Evolutionary conservation across 2,888 invertebrate genomes (phyloP), one percentile per base, ranked within the genome.

Genomic region (Eutolmus rufibarbis): DNA sequence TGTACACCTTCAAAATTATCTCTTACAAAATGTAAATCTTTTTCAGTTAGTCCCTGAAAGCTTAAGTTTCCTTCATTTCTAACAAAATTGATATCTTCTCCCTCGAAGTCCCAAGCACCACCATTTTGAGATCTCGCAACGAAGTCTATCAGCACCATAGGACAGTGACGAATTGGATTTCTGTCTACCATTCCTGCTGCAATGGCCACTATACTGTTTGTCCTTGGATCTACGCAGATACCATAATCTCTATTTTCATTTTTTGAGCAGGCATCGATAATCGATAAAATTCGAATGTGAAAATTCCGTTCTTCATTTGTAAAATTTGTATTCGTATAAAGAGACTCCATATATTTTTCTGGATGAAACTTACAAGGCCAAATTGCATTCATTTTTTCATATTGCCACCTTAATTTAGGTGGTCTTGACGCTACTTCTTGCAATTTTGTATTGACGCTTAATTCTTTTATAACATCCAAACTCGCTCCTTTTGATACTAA

Each of bases 301-400:
- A 91, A 91, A 3, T 91, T 88, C 0, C 95, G 90, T 89, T 97
- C 95, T 0, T 91, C 89, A 0, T 89, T 88, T 0, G 91, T 91
- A 90, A 97, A 97, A 88, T 95, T 93, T 1, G 92, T 93, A 19
- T 95, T 95, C 14, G 94, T 93, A 2, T 95, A 91, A 14, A 97
- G 90, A 78, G 94, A 94, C 91, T 97, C 97, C n/a, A 96, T 90
- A 88, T 95, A 94, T 88, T 95, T 94, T 90, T 97, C 95, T 0
- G 96, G 96, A 92, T 97, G 97, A 91, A 97, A 98, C 91, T 97
- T 97, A 86, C 96, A 95, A 0, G 97, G 96, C 98, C 98, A 98
- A 74, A 94, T 91, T 86, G 93, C 92, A 16, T 94, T 93, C 5
- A 94, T 94, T 89, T 93, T 92, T 0, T 94, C 93, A 90, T 95